phyloP scores from a whole-genome alignment of 2,113 vertebrate species.

The Caranx ignobilis region DNA sequence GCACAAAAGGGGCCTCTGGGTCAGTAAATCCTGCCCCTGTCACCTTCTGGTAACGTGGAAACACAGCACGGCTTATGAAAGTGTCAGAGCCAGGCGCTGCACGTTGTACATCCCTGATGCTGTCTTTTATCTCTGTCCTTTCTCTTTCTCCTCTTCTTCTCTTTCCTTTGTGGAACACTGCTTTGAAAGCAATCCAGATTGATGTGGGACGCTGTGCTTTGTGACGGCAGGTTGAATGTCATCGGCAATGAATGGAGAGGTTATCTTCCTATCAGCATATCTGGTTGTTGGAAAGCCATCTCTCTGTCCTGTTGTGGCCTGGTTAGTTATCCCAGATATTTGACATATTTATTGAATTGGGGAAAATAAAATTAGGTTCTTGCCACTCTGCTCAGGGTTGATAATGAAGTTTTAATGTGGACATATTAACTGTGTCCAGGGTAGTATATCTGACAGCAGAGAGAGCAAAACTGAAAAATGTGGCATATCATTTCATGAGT shows the following conservation, averaged over 20 bases:
- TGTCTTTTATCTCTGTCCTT: conserved; percentile 36
- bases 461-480: conserved; percentile 4
- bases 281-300: conserved; percentile 42
- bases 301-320: conserved; percentile 44
- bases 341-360: conserved; percentile 8
- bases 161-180: conserved; percentile 57
- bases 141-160: conserved; percentile 12
- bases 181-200: conserved; percentile 72
- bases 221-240: conserved; percentile 56
- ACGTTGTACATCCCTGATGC: conserved; percentile 51
- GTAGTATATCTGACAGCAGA: neutral
- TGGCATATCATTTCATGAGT: conserved; percentile 10
- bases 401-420: conserved; percentile 2
- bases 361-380: neutral
- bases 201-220: conserved; percentile 57
- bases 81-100: conserved; percentile 37
- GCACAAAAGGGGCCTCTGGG: conserved; percentile 70
- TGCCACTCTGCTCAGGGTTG: neutral
- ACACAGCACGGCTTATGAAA: conserved; percentile 48
- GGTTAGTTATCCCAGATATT: conserved; percentile 20
- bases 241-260: conserved; percentile 38
- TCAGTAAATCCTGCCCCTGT: conserved; percentile 66
- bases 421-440: neutral
- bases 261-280: conserved; percentile 59
- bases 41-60: conserved; percentile 53